These are phyloP conservation scores for Drosophila ogumai DNA, from an alignment of 1,140 invertebrate genomes.

Conservation along the genomic window DNA sequence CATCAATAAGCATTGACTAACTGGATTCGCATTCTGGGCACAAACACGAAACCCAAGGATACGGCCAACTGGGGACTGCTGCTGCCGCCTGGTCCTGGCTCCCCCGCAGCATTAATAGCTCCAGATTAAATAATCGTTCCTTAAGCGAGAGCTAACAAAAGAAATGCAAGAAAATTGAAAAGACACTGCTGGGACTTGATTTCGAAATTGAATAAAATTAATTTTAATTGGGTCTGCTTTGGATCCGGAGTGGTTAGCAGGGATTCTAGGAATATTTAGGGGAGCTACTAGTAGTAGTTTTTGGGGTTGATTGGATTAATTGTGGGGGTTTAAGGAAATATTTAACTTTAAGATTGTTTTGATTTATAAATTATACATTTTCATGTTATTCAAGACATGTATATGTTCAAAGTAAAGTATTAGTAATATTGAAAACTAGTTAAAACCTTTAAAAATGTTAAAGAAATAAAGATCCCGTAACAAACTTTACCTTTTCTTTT, in stretches of 20 bases:
- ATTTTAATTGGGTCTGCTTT: constrained; percentile 69
- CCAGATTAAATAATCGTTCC: constrained; percentile 78
- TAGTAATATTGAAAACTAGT: not conserved
- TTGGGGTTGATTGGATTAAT: constrained; percentile 22
- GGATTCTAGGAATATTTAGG: constrained; percentile 7
- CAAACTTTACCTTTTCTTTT: not conserved
- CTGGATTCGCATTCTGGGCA: constrained; percentile 55
- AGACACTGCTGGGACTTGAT: constrained; percentile 72
- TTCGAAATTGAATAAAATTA: constrained; percentile 76
- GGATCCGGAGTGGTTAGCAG: constrained; percentile 16
- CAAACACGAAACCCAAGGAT: constrained; percentile 37
- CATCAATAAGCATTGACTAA: constrained; percentile 81
- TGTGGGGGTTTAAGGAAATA: not conserved
- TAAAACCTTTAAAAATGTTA: not conserved
- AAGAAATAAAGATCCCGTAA: not conserved
- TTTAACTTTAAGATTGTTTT: not conserved
- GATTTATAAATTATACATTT: not conserved
- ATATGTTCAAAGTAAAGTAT: too few species aligned
- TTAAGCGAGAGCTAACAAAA: constrained; percentile 67
- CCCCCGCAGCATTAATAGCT: constrained; percentile 67
- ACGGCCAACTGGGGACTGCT: constrained; percentile 48
- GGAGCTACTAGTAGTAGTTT: constrained; percentile 13
- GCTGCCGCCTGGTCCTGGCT: constrained; percentile 13
- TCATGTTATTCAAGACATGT: too few species aligned
- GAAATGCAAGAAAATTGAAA: constrained; percentile 68